Base-by-base conservation (phyloP, 1,140 invertebrate species). In the Lasioglossum baleicum region DNA sequence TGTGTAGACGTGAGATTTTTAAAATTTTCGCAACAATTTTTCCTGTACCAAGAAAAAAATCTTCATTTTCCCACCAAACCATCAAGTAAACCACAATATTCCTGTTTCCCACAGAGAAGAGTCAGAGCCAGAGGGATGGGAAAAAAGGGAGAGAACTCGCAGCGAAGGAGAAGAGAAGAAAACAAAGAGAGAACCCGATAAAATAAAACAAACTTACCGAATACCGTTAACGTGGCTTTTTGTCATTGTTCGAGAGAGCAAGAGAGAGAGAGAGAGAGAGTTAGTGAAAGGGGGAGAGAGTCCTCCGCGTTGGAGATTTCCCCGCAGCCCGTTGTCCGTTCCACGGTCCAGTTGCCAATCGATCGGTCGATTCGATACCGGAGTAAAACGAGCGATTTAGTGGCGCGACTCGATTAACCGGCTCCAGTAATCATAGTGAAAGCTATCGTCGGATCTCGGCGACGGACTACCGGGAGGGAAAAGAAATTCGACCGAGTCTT, bases 351-450 rank as follows among this genome's bases (percentile, higher is more conserved):
- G 44, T 35, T 56, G 10, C 7, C n/a, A 17, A 40, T 66, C 81
- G 61, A 79, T 61, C 56, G 35, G 7, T 13, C 60, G 35, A 17
- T 56, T 67, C 60, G 72, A 61, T 48, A 73, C 40, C 48, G 51
- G 56, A 20, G 31, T 22, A 51, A 48, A 72, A 58, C 83, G 65
- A 63, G 42, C 71, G 82, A 80, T 84, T 75, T 84, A 83, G 63
- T 44, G 42, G 13, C 67, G 48, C 66, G 51, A 76, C 68, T 42
- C 69, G 69, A 85, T 81, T 85, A 80, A 80, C 73, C 63, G 83
- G 44, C 70, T 60, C 68, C 70, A 51, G 68, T 84, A 80, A 81
- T 85, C 79, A 81, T 58, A 63, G 73, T 65, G 67, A 71, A 58
- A 53, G 63, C 66, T 72, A 84, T 84, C 81, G 72, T 64, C 56